Evolutionary conservation across 2,113 vertebrate genomes (phyloP), one percentile per base, ranked within the genome.

Genomic region (Ophthalmolycus amberensis): DNA sequence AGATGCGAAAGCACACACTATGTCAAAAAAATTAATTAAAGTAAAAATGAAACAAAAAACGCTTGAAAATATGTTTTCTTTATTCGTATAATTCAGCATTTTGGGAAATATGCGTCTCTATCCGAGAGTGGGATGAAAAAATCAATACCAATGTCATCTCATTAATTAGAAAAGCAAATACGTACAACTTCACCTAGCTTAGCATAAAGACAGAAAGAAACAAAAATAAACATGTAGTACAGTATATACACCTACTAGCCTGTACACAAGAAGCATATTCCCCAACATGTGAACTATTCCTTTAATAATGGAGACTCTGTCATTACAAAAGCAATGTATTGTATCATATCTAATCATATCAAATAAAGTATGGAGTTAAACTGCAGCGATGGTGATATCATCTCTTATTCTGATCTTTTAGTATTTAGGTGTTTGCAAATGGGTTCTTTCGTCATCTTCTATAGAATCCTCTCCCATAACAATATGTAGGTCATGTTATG

Each of bases 401-500:
- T 1, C 3, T 12, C 14, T 50, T 42, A 16, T 42, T 32, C 48
- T 72, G 22, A 4, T 63, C 10, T 34, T 46, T 11, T 29, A 11
- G 50, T 38, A 20, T 58, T 77, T 44, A 38, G 29, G 3, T 64
- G 34, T n/a, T 67, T 6, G 63, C 22, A 40, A 70, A 38, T 44
- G 3, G 38, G 3, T 52, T 74, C 29, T 46, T 63, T 74, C 10
- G 6, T 73, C 80, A 70, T 70, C 54, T 82, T 69, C 20, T 34
- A 64, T n/a, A 11, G 34, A 85, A 44, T 87, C 71, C 22, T 65
- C 22, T 69, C 38, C 58, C 27, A 54, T 27, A 69, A 14, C 18
- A 3, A 44, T 67, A 87, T 81, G 76, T 89, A 71, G 76, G 74
- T 81, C 75, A 69, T 56, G 60, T 70, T 38, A 6, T 60, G 56